A percentile compares a stretch with the other conserved stretches of the same genome.
These are phyloP conservation scores for Threskiornis aethiopicus DNA, from an alignment of 2,797 vertebrate genomes.

Conservation along the genomic window DNA sequence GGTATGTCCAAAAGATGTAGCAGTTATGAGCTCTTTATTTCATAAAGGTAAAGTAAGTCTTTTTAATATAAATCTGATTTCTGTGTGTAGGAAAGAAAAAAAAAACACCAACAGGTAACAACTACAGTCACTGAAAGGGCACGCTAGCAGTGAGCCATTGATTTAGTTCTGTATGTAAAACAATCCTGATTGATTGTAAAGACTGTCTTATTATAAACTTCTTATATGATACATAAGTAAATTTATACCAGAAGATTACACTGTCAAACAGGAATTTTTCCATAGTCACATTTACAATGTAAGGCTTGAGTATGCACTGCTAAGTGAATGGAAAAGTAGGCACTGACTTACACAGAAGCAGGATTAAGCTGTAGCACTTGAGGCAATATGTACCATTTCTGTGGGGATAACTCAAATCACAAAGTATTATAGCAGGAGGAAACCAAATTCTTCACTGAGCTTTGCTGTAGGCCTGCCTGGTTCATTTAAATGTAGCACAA, in stretches of 20 bases:
- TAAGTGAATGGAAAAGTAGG: background rate
- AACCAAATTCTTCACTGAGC: slow-evolving; percentile 24
- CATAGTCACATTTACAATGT: background rate
- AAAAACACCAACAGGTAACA: background rate
- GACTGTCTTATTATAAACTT: background rate
- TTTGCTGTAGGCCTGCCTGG: background rate
- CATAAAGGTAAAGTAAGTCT: background rate
- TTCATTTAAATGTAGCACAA: slow-evolving; percentile 40
- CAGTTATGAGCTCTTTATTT: background rate
- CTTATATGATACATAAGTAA: background rate
- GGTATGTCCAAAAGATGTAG: background rate
- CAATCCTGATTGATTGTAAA: background rate
- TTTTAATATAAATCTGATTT: background rate
- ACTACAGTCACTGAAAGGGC: background rate
- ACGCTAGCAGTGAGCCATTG: background rate
- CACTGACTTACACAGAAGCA: background rate
- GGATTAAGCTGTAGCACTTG: background rate
- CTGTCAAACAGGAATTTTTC: background rate
- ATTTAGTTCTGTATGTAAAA: background rate
- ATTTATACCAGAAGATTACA: background rate
- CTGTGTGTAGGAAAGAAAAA: background rate
- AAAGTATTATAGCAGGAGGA: background rate
- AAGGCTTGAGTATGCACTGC: background rate
- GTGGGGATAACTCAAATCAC: background rate
- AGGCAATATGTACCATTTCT: slow-evolving; percentile 11